phyloP scores from a whole-genome alignment of 1,140 invertebrate species.

The Panonychus citri region DNA sequence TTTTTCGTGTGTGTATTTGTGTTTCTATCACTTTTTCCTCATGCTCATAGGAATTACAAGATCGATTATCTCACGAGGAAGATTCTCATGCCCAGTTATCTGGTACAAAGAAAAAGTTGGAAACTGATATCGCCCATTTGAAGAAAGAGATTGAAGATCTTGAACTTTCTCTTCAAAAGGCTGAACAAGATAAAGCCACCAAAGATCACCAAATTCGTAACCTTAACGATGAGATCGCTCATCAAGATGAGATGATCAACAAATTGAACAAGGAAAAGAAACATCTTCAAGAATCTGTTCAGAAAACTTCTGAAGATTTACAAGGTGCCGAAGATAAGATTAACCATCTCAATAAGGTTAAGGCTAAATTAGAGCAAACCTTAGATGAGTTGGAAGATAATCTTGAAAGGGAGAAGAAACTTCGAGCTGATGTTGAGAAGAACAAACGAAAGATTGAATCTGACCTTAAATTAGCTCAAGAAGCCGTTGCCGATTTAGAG shows the following conservation, averaged over 20 bases:
- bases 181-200: slow-evolving; percentile 73
- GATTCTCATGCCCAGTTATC: slow-evolving; percentile 74
- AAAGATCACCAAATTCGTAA: slow-evolving; percentile 98
- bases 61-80: slow-evolving; percentile 80
- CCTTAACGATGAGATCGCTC: slow-evolving; percentile 93
- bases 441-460: slow-evolving; percentile 77
- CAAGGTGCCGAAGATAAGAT: slow-evolving; percentile 96
- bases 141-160: slow-evolving; percentile 94
- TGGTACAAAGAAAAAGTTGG: slow-evolving; percentile 83
- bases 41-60: slow-evolving; percentile 65
- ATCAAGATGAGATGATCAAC: slow-evolving; percentile 97
- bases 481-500: slow-evolving; percentile 88
- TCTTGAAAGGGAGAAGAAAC: slow-evolving; percentile 93
- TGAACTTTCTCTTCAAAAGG: slow-evolving; percentile 61
- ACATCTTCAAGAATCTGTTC: slow-evolving; percentile 72
- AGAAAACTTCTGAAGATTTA: slow-evolving; percentile 79
- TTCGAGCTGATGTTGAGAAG: slow-evolving; percentile 91
- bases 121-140: slow-evolving; percentile 67
- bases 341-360: slow-evolving; percentile 96
- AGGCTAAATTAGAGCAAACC: slow-evolving; percentile 90
- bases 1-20: not conserved
- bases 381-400: slow-evolving; percentile 93
- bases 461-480: slow-evolving; percentile 93
- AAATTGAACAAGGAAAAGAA: slow-evolving; percentile 99
- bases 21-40: too few species aligned